Percentiles rank a stretch among this genome's conserved stretches.
Evolutionary conservation across 2,797 vertebrate species (phyloP).

Genomic region (Prionace glauca): DNA sequence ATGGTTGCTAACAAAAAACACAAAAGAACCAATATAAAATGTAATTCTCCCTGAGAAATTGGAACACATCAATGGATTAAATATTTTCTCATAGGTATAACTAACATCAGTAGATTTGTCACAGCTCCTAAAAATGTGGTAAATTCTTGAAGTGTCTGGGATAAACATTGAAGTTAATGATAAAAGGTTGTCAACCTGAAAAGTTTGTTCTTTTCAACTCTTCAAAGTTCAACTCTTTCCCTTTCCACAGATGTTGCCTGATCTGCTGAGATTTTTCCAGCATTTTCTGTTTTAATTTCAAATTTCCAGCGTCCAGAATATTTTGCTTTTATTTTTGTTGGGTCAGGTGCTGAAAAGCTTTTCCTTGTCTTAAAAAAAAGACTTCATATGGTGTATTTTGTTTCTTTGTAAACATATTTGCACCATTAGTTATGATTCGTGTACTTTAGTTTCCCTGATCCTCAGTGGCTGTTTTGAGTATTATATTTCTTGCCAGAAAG

Average conservation of each 20-base stretch:
- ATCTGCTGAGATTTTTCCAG: no score
- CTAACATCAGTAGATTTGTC: background rate
- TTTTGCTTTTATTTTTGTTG: background rate
- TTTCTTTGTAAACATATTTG: background rate
- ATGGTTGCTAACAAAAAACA: background rate
- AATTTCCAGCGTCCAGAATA: no score
- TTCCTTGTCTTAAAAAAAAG: background rate
- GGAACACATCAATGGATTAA: background rate
- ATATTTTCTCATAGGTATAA: background rate
- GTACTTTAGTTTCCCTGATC: background rate
- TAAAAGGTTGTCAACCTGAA: no score
- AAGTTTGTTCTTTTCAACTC: no score
- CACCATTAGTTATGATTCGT: background rate
- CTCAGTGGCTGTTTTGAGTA: no score
- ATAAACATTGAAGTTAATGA: background rate
- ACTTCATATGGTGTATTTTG: background rate
- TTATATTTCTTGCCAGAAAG: background rate
- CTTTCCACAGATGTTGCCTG: no score
- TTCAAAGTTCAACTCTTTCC: no score
- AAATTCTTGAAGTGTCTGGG: background rate
- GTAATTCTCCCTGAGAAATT: background rate
- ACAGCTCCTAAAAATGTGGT: background rate
- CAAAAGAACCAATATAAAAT: background rate
- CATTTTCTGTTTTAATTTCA: no score
- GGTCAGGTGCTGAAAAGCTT: background rate